Percentiles rank a stretch among this genome's conserved stretches.
Conservation (phyloP, 1,140 invertebrate genomes). For the Drosophila orosa region DNA sequence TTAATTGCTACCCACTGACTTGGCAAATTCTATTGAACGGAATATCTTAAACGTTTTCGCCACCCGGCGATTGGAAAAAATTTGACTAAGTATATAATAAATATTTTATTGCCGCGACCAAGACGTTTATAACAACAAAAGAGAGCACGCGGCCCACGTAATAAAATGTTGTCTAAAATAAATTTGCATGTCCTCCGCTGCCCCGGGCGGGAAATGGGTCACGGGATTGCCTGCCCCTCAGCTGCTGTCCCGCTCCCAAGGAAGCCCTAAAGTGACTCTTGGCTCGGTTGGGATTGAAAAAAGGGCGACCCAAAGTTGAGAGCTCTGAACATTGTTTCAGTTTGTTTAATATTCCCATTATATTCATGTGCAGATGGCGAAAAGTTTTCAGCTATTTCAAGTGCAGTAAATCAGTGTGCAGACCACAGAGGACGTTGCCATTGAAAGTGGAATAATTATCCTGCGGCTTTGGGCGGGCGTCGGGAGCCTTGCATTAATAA, state of each 20-base stretch:
- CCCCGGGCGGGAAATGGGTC: neutral
- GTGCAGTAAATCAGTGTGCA: conserved; percentile 4
- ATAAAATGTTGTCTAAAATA: conserved; percentile 37
- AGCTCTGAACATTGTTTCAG: conserved; percentile 17
- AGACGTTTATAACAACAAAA: neutral
- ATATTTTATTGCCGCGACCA: conserved; percentile 33
- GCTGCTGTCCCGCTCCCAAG: conserved; percentile 11
- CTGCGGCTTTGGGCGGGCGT: conserved; percentile 2
- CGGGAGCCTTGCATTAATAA: conserved; percentile 11
- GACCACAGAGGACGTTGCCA: neutral
- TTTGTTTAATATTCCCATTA: conserved; percentile 30
- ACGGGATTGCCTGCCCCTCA: neutral
- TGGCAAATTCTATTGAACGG: conserved; percentile 37
- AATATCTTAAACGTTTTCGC: conserved; percentile 13
- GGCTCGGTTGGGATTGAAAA: neutral
- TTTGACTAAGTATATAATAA: conserved; percentile 40
- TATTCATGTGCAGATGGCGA: conserved; percentile 3
- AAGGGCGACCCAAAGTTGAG: neutral
- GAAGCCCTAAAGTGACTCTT: conserved; percentile 43
- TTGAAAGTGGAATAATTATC: conserved; percentile 32
- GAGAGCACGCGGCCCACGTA: neutral
- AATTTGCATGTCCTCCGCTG: conserved; percentile 22
- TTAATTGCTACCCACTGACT: conserved; percentile 68
- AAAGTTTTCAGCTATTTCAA: conserved; percentile 8
- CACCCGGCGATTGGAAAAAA: conserved; percentile 17